Evolutionary conservation across 37 sponge, comb jelly and placozoan species (phyloP), one percentile per base, ranked within the genome.

Genomic region (Oscarella lobularis): DNA sequence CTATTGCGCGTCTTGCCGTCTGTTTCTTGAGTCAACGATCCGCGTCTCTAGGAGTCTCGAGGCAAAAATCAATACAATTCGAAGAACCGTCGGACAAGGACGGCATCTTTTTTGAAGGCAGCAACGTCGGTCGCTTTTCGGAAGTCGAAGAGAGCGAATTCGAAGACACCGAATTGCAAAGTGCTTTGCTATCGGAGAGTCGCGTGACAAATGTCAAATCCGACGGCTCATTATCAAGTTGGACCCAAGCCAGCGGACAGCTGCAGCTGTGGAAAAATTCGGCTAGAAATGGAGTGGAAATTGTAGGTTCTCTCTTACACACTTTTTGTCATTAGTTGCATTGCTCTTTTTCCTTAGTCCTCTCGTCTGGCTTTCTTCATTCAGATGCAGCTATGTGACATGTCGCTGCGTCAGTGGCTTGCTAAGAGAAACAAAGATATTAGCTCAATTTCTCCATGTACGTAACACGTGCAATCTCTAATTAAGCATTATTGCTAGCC

Each of bases 301-400:
- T n/a, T n/a, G n/a, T n/a, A n/a, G n/a, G n/a, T n/a, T n/a, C n/a
- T n/a, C n/a, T 48, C 20, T 20, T 20, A 48, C 60, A 48, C 60
- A 48, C 20, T 48, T 27, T 48, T 48, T 27, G 14, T 48, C 20
- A 48, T 48, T 48, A 20, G 9, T 20, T 48, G 60, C 20, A 9
- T 48, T 48, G 9, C 20, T 9, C 20, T 48, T 20, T 48, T n/a
- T 27, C 60, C 9, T 9, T 20, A 48, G 60, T 9, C 60, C 20
- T 20, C 60, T 27, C 60, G 60, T 20, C 60, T 68, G 5, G 71
- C 31, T 4, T 34, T 68, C n/a, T 68, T 32, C 71, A 68, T 68
- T 4, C 71, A 68, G 71, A 68, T 68, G 71, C 71, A 68, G 71
- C 71, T 68, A 68, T 68, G 71, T 48, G 9, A 9, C 9, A 9